Percentiles rank a stretch among this genome's conserved stretches.
Evolutionary conservation across 2,113 vertebrate genomes (phyloP).

Genomic region (Carlito syrichta): DNA sequence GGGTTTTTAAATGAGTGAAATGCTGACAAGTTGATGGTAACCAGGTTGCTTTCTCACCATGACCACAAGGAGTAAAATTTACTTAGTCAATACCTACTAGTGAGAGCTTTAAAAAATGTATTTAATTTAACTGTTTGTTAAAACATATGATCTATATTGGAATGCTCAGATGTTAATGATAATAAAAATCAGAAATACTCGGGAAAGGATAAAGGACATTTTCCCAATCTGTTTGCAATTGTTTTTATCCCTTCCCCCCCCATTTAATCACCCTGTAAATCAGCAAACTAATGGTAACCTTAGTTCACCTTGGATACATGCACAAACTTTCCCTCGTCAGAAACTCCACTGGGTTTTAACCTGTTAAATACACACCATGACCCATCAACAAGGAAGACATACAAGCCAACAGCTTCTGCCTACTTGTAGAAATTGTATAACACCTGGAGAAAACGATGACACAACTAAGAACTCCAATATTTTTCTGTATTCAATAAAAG

Average conservation of each 20-base stretch:
- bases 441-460: slow-evolving; percentile 55
- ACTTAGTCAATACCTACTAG: slow-evolving; percentile 26
- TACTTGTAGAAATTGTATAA: neutral
- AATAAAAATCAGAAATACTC: slow-evolving; percentile 62
- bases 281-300: slow-evolving; percentile 45
- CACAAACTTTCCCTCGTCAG: slow-evolving; percentile 5
- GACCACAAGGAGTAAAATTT: slow-evolving; percentile 37
- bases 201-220: slow-evolving; percentile 60
- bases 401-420: neutral
- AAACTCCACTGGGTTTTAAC: slow-evolving; percentile 16
- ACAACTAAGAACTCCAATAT: neutral
- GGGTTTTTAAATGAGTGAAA: slow-evolving; percentile 45
- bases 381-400: neutral
- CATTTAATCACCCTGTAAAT: slow-evolving; percentile 34
- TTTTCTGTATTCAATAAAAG: neutral
- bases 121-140: slow-evolving; percentile 69
- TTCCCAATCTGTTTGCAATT: slow-evolving; percentile 38
- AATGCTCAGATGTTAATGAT: slow-evolving; percentile 59
- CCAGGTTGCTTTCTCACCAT: slow-evolving; percentile 30
- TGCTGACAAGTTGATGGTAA: slow-evolving; percentile 63
- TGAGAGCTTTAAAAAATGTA: slow-evolving; percentile 47
- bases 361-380: slow-evolving; percentile 16
- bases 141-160: slow-evolving; percentile 43
- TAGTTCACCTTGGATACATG: slow-evolving; percentile 7
- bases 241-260: neutral